Evolutionary conservation across 2,797 vertebrate species (phyloP).

Genomic region (Psittacula derbiana): DNA sequence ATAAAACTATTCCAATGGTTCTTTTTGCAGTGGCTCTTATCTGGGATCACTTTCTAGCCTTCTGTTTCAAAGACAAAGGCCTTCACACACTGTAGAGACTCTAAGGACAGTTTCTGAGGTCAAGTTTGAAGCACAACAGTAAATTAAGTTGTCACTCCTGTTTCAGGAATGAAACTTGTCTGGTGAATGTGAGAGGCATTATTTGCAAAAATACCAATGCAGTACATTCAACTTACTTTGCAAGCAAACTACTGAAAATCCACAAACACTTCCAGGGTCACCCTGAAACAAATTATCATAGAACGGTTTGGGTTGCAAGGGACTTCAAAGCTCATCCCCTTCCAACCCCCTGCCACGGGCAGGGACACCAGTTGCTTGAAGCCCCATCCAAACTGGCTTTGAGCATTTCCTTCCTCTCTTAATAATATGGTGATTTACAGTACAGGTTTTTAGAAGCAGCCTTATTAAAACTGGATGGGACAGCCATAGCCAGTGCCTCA

Average conservation of each 20-base stretch:
- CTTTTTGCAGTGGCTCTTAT: not conserved
- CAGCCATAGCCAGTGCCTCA: not conserved
- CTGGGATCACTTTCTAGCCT: not conserved
- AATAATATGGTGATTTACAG: not conserved
- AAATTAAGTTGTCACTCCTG: not conserved
- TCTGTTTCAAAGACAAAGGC: not conserved
- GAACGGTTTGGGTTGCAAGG: not conserved
- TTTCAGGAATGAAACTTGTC: not conserved
- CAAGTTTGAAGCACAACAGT: not conserved
- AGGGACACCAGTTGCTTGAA: not conserved
- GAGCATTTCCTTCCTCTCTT: not conserved
- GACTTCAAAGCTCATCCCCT: not conserved
- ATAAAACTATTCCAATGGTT: not conserved
- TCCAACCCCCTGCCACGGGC: not conserved
- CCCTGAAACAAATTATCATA: not conserved
- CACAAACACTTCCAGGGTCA: not conserved
- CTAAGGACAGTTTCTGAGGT: not conserved
- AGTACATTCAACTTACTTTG: not conserved
- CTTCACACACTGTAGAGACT: not conserved
- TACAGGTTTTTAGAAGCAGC: not conserved
- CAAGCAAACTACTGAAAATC: not conserved
- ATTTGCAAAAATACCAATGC: not conserved
- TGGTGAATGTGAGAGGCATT: not conserved
- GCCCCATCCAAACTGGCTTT: not conserved
- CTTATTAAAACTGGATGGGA: not conserved